These are phyloP conservation scores for Eristalis intricaria DNA, from an alignment of 2,888 invertebrate species.

Conservation along the genomic window DNA sequence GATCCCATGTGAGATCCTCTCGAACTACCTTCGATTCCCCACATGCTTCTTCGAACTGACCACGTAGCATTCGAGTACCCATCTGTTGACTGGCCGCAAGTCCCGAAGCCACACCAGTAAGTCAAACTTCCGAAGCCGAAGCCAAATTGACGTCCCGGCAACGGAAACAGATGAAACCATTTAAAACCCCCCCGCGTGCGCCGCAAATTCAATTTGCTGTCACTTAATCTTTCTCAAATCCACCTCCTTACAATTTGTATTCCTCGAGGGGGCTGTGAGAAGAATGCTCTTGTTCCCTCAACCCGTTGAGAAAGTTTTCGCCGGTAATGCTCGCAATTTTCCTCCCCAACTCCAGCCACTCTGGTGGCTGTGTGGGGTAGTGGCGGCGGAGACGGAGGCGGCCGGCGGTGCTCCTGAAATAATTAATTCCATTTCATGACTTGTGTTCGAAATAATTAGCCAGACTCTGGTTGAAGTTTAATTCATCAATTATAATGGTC, in stretches of 20 bases:
- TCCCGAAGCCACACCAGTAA: background rate
- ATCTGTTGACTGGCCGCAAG: background rate
- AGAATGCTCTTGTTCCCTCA: background rate
- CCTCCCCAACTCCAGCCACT: background rate
- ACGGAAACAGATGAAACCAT: slow-evolving; percentile 35
- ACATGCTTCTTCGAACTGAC: background rate
- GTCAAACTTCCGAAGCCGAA: slow-evolving; percentile 23
- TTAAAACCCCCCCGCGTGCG: slow-evolving; percentile 20
- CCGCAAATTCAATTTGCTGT: slow-evolving; percentile 53
- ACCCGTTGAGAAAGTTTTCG: slow-evolving; percentile 19
- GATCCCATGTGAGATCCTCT: too few relatives aligned
- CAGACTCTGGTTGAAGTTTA: slow-evolving; percentile 17
- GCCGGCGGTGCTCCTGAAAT: background rate
- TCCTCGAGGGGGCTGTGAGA: background rate
- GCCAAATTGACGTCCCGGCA: slow-evolving; percentile 13
- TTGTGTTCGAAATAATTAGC: slow-evolving; percentile 50
- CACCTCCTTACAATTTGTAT: slow-evolving; percentile 34
- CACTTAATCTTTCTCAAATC: slow-evolving; percentile 46
- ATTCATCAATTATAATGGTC: slow-evolving; percentile 44
- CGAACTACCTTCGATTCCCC: background rate
- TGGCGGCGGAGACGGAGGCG: too few relatives aligned
- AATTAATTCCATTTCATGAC: slow-evolving; percentile 44
- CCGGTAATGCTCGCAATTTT: slow-evolving; percentile 10
- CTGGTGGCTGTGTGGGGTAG: background rate
- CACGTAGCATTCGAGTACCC: slow-evolving; percentile 3